Evolutionary conservation across 2,113 vertebrate genomes (phyloP), one percentile per base, ranked within the genome.

Genomic region (Eublepharis macularius): DNA sequence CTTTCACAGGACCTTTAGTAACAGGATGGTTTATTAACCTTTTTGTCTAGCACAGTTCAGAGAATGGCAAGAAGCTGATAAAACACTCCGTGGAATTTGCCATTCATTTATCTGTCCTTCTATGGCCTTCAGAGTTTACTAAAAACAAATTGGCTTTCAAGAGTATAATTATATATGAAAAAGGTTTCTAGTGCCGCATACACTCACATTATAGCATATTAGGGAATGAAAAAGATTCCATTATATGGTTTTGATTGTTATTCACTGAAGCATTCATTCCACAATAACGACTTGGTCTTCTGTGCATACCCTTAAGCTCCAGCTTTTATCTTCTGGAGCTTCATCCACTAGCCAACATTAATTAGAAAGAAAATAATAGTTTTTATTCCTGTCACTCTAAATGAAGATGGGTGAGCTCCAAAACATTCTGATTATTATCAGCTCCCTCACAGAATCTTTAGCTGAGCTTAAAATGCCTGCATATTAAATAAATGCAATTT

Each of bases 71-170:
- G 78, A 93, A 94, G 92, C 91, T 94, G 96, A 96, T 97, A 96
- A 96, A 95, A 96, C 4, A 12, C 93, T 95, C 93, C 54, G 86
- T 81, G 95, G 94, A 95, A 93, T 95, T 95, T 92, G 65, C 76
- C 57, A 80, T 95, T 95, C 93, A 92, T 95, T 96, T 94, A 95
- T 96, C 92, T 95, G 95, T 95, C 95, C 93, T 97, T 96, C 90
- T 75, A 41, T 63, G 90, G 94, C 94, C 94, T 96, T 95, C 94
- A 92, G 92, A 95, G 92, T 93, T 95, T 92, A 86, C 83, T 47
- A 72, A 85, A 43, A 90, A 93, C 91, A 89, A 82, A 68, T 49
- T 81, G 81, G 86, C 75, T 94, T 93, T 95, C 90, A 92, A 88
- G 90, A 87, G 92, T 94, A 94, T 94, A 96, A 95, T 95, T 95